phyloP scores from a whole-genome alignment of 1,140 invertebrate species.

The Conus betulinus region DNA sequence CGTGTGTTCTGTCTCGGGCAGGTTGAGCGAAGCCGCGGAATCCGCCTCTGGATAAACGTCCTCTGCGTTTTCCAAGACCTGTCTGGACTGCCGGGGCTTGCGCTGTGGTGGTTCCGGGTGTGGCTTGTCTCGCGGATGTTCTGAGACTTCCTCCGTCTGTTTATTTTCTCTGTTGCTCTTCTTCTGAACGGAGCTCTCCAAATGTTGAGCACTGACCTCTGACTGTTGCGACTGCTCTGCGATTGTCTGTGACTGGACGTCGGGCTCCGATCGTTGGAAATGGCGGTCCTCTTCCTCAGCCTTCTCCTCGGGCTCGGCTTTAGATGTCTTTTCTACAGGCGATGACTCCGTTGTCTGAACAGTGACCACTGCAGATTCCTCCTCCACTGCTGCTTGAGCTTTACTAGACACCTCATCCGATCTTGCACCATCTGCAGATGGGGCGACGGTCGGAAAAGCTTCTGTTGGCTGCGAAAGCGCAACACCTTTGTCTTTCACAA shows the following conservation, averaged over 20 bases:
- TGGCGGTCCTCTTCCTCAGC: not conserved
- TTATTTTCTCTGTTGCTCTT: not conserved
- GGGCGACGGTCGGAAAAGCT: not conserved
- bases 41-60: slow-evolving; percentile 8
- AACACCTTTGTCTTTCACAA: not conserved
- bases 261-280: not conserved
- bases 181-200: not conserved
- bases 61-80: not conserved
- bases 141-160: not conserved
- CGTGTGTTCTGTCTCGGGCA: not conserved
- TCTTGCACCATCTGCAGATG: not conserved
- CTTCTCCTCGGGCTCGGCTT: not conserved
- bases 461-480: not conserved
- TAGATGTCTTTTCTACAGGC: not conserved
- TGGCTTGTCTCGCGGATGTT: not conserved
- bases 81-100: not conserved
- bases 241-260: not conserved
- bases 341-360: not conserved
- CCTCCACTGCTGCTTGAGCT: not conserved
- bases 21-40: not conserved
- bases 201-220: not conserved
- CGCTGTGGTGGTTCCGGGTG: not conserved
- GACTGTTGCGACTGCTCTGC: not conserved
- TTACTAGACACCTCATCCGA: not conserved
- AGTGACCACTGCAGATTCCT: not conserved